Evolutionary conservation across 30 jellyfish, hydroid and myxozoan species (phyloP).

Genomic region (Sanderia malayensis): DNA sequence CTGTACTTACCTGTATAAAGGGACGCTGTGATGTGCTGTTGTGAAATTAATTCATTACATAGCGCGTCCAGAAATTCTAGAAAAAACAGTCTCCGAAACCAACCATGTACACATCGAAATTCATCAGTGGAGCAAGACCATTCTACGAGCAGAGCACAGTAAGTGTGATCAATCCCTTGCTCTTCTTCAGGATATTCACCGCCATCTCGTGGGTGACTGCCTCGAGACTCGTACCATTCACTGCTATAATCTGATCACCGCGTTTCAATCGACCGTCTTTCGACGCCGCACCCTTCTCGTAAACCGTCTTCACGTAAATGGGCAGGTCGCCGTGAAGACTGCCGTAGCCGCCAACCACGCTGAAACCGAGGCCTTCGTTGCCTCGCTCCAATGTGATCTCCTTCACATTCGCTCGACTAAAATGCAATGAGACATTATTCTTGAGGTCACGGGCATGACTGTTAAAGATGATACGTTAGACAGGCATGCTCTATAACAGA

Average conservation of each 20-base stretch:
- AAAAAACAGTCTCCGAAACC: too few relatives aligned
- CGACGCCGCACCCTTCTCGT: slow-evolving; percentile 94
- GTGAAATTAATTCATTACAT: too few relatives aligned
- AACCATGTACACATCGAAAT: too few relatives aligned
- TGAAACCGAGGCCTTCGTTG: slow-evolving; percentile 93
- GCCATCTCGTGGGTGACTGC: slow-evolving; percentile 92
- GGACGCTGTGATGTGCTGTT: too few relatives aligned
- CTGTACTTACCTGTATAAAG: too few relatives aligned
- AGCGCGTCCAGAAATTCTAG: too few relatives aligned
- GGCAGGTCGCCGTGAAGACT: slow-evolving; percentile 96
- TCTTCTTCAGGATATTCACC: slow-evolving; percentile 82
- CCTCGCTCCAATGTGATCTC: slow-evolving; percentile 90
- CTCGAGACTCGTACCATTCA: slow-evolving; percentile 78
- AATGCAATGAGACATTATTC: slow-evolving; percentile 12
- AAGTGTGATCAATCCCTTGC: slow-evolving; percentile 80
- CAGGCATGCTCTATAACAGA: too few relatives aligned
- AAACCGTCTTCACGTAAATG: slow-evolving; percentile 91
- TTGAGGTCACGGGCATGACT: too few relatives aligned
- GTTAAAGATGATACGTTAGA: too few relatives aligned
- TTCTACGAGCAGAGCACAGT: slow-evolving; percentile 83
- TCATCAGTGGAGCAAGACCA: too few relatives aligned
- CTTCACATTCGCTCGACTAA: slow-evolving; percentile 70
- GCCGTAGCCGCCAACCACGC: slow-evolving; percentile 96
- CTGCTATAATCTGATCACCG: slow-evolving; percentile 95
- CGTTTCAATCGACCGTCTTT: slow-evolving; percentile 85